Base-by-base conservation (phyloP, 2,888 invertebrate genomes). In the Dioctria rufipes region DNA sequence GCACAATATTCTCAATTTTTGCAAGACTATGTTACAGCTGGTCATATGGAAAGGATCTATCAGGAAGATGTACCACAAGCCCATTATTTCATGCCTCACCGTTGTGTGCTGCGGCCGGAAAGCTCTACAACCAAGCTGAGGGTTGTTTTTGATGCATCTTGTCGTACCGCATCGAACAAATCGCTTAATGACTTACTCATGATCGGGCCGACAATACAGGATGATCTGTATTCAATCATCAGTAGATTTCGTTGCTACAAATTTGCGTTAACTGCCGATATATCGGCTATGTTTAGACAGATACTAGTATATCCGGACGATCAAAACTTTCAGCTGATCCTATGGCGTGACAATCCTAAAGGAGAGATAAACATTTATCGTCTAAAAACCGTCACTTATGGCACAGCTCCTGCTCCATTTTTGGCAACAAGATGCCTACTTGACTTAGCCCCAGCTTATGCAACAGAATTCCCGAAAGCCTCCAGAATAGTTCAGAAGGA, bases 341-440 rank as follows among this genome's bases (percentile, higher is more conserved):
- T 87, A 2, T 88, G n/a, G 86, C 82, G 85, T 3, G n/a, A n/a
- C n/a, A n/a, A n/a, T n/a, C 82, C 84, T 2, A 11, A 86, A 40
- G 39, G 81, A 39, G 80, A 65, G 2, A 8, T 9, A 2, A 25
- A 40, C 3, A 13, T 8, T 13, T 65, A 25, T 11, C 4, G 37
- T 2, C 37, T 65, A 65, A 65, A 65, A 37, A 65, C 5, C 6
- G 39, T 65, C 8, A 51, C 51, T 11, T 51, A 51, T 51, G 2
- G 5, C 61, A 66, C 11, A 40, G 46, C 60, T 73, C 43, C 6
- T 42, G 60, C 9, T 13, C 61, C 0, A 77, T 73, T 5, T 40
- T 66, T 80, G n/a, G 79, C 80, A 9, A 61, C 67, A 5, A 25
- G 67, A 37, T 65, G 66, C 11, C 40, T 84, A 11, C 77, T 65